Evolutionary conservation across 2,113 vertebrate species (phyloP), one percentile per base, ranked within the genome.

Genomic region (Erinaceus europaeus): DNA sequence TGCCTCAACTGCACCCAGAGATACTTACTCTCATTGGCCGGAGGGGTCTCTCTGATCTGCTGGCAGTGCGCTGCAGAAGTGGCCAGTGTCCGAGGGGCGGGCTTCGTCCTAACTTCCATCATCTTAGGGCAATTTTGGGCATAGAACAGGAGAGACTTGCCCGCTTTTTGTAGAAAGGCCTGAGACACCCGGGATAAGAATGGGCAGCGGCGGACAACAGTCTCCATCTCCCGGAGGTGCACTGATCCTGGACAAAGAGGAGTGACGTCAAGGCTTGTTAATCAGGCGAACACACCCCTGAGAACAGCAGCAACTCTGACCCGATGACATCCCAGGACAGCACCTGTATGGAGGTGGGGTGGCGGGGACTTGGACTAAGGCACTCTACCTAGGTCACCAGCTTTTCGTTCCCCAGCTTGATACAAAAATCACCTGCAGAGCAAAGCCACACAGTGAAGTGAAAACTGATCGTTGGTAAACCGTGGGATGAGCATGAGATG

Each of bases 101-200:
- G 97, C 77, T 97, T 97, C 38, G 97, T 97, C 17, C 95, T 98
- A 59, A 98, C 95, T 86, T 98, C 98, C 99, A 99, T 99, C 99
- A 99, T 99, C 46, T 98, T 97, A 3, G 99, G 99, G 91, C 99
- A 99, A 84, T 96, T 98, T 95, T 99, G 98, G 20, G 99, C 99
- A 29, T 98, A 99, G 2, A 97, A 96, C 25, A 98, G 96, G 95
- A 99, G 92, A 3, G 98, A 98, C 72, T 98, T 98, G 61, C 98
- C 98, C 15, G 99, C 96, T 94, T 99, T 99, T 97, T 99, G 99
- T 90, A 99, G 95, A 94, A 99, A 99, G 27, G 98, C 95, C 96
- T 98, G 98, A 4, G 98, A 98, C 76, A 99, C 97, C 0, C 98
- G 97, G 65, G 98, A 98, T 94, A 99, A 95, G 97, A 99, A 99